phyloP scores from a whole-genome alignment of 30 jellyfish, hydroid and myxozoan genomes.

The Morbakka virulenta region DNA sequence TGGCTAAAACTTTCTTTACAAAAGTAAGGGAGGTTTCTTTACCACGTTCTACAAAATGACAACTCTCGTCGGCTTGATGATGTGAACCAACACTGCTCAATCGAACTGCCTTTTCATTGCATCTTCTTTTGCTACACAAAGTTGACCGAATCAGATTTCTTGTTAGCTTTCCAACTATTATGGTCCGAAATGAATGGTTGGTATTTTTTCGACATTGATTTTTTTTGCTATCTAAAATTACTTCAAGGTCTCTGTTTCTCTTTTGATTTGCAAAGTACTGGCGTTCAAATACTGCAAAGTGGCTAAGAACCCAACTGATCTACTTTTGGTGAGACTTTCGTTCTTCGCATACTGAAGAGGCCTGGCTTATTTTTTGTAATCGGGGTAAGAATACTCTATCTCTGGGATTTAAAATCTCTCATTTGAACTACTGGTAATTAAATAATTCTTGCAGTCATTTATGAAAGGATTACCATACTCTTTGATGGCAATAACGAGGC shows the following conservation, averaged over 20 bases:
- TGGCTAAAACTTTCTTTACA: neutral
- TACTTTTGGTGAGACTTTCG: neutral
- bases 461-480: slow-evolving; percentile 40
- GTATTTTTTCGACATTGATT: no score
- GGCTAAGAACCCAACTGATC: slow-evolving; percentile 16
- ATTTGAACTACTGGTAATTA: neutral
- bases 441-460: slow-evolving; percentile 18
- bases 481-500: slow-evolving; percentile 16
- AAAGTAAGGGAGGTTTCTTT: slow-evolving; percentile 17
- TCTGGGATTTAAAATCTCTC: slow-evolving; percentile 3
- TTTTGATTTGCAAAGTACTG: slow-evolving; percentile 35
- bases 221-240: slow-evolving; percentile 18
- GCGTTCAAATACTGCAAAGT: slow-evolving; percentile 42
- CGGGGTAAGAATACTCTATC: neutral
- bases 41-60: slow-evolving; percentile 19
- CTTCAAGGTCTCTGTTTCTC: slow-evolving; percentile 47
- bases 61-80: slow-evolving; percentile 26
- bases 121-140: slow-evolving; percentile 12
- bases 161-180: slow-evolving; percentile 18
- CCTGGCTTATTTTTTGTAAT: slow-evolving; percentile 13
- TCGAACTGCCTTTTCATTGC: slow-evolving; percentile 2
- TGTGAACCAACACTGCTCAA: slow-evolving; percentile 41
- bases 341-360: neutral
- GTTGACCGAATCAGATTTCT: slow-evolving; percentile 23
- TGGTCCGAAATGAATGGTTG: slow-evolving; percentile 46